These are phyloP conservation scores for Lepetodrilus schrolli DNA, from an alignment of 2,888 invertebrate genomes.

Conservation along the genomic window DNA sequence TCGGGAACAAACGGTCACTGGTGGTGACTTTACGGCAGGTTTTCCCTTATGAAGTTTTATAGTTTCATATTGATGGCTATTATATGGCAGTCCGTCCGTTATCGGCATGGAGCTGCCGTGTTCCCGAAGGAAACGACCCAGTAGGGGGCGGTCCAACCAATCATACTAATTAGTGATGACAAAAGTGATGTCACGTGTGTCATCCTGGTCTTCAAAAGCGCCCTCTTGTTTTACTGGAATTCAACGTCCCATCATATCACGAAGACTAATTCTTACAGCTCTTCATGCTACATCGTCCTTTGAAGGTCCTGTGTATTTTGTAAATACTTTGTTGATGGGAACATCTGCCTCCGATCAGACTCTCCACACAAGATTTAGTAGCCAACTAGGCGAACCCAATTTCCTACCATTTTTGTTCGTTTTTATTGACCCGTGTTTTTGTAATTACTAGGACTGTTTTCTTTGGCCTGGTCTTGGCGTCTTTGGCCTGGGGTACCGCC, in stretches of 20 bases:
- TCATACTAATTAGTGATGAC: slow-evolving; percentile 5
- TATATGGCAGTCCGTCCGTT: too few relatives aligned
- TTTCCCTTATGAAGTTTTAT: too few relatives aligned
- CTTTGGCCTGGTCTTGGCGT: neutral
- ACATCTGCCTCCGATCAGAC: neutral
- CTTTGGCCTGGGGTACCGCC: neutral
- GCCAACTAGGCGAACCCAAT: neutral
- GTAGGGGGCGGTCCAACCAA: slow-evolving; percentile 5
- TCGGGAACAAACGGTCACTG: too few relatives aligned
- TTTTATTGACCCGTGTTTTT: slow-evolving; percentile 21
- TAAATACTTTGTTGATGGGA: neutral
- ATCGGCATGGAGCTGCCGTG: too few relatives aligned
- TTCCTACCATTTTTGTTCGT: neutral
- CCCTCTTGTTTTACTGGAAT: neutral
- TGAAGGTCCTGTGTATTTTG: slow-evolving; percentile 15
- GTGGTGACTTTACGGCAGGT: too few relatives aligned
- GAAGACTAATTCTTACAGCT: slow-evolving; percentile 7
- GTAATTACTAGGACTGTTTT: slow-evolving; percentile 12
- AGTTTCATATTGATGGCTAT: too few relatives aligned
- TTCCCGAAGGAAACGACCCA: neutral
- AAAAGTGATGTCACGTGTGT: slow-evolving; percentile 23
- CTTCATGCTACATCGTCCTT: neutral
- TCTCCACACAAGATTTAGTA: slow-evolving; percentile 5
- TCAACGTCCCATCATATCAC: neutral
- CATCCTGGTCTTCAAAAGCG: neutral